Evolutionary conservation across 2,888 invertebrate genomes (phyloP), one percentile per base, ranked within the genome.

Genomic region (Trichacis sp.): DNA sequence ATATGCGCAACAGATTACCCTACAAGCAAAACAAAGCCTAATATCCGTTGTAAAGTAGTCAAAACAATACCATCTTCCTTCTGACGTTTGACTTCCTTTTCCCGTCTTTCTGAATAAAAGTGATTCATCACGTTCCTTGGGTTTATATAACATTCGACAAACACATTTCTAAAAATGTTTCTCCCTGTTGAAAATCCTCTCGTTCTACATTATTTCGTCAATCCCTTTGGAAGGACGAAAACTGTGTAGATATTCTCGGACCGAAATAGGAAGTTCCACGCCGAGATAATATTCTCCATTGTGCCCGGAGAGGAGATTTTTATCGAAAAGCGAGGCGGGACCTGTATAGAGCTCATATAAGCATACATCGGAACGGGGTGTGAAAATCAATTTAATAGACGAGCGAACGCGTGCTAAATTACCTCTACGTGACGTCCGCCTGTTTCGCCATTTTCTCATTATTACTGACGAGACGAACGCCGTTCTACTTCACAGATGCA

Each of bases 371-470:
- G 64, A 73, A 73, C 67, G 68, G 73, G 73, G 75, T 71, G 78
- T 77, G 80, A 75, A 82, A 82, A 82, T 81, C 81, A 82, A 82
- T 82, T 82, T 81, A 81, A 81, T 77, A 77, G 80, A 75, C 76
- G 77, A 76, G 77, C 74, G 75, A 77, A 81, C 78, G 81, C 83
- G 83, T 83, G 83, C 81, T 77, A 79, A 83, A 83, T 83, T 83
- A 83, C 82, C 83, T 83, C 81, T 83, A 83, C 83, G 83, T 83
- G 83, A 83, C 83, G 79, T 81, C 79, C 78, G 75, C 71, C 78
- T 76, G 81, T 81, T 83, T 83, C 81, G 75, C 78, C 80, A 81
- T 81, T 82, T 82, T 82, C 81, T 77, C 78, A 80, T 83, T 82
- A 82, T 80, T 81, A 83, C 81, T 78, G 78, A 77, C 73, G 78